These are phyloP conservation scores for Chloroceryle amazona DNA, from an alignment of 2,797 vertebrate genomes.

Conservation along the genomic window DNA sequence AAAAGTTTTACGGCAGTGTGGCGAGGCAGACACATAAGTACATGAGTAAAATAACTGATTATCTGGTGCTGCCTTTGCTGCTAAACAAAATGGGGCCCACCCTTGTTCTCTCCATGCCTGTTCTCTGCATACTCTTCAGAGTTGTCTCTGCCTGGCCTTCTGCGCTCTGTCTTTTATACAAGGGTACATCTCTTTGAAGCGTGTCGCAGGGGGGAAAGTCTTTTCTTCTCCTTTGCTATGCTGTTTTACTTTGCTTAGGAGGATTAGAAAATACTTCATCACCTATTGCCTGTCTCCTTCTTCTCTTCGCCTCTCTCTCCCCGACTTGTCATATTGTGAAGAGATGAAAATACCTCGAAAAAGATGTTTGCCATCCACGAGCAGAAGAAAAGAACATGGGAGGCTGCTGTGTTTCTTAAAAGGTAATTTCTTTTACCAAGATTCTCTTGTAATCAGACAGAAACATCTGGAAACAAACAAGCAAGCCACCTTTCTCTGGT, in stretches of 20 bases:
- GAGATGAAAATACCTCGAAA: constrained; percentile 47
- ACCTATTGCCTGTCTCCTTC: neutral
- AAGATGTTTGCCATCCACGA: constrained; percentile 26
- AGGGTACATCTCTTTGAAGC: constrained; percentile 22
- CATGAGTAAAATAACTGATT: constrained; percentile 60
- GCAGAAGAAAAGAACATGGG: neutral
- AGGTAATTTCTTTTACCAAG: constrained; percentile 40
- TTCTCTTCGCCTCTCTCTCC: neutral
- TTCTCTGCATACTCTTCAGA: neutral
- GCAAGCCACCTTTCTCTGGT: neutral
- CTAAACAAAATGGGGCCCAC: constrained; percentile 17
- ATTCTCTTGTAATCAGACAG: neutral
- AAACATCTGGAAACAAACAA: constrained; percentile 39
- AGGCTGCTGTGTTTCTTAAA: neutral
- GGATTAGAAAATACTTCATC: constrained; percentile 70
- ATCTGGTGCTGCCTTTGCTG: constrained; percentile 27
- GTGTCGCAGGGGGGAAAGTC: neutral
- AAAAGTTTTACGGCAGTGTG: constrained; percentile 55
- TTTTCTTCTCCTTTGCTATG: constrained; percentile 55
- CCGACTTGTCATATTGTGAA: neutral
- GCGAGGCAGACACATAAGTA: constrained; percentile 10
- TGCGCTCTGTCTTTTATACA: neutral
- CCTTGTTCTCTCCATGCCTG: neutral
- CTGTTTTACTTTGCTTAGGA: constrained; percentile 37
- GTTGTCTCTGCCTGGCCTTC: neutral